Evolutionary conservation across 2,888 invertebrate species (phyloP).

Genomic region (Eubasilissa splendida): DNA sequence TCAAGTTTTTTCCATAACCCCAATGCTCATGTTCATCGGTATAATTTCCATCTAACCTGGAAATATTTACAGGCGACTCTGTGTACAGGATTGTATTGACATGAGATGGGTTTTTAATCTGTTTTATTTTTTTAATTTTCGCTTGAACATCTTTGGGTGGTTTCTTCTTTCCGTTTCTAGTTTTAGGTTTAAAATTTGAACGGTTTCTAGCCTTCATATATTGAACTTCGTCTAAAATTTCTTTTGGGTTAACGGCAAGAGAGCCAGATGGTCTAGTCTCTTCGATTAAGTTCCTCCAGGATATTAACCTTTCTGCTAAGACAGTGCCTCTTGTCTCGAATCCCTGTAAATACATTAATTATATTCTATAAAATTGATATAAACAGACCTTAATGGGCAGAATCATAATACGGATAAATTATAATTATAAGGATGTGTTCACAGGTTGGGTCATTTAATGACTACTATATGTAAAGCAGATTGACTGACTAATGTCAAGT

Average conservation of each 20-base stretch:
- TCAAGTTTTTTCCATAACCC: constrained; percentile 74
- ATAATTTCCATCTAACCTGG: constrained; percentile 60
- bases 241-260: constrained; percentile 82
- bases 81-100: constrained; percentile 59
- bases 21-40: constrained; percentile 69
- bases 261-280: constrained; percentile 80
- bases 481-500: no score
- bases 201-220: constrained; percentile 68
- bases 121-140: constrained; percentile 64
- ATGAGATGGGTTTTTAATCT: constrained; percentile 64
- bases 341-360: constrained; percentile 73
- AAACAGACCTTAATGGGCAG: no score
- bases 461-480: no score
- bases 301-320: constrained; percentile 83
- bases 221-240: constrained; percentile 72
- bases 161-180: constrained; percentile 62
- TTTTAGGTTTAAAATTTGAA: constrained; percentile 62
- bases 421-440: no score
- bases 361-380: no score
- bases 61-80: constrained; percentile 61
- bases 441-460: no score
- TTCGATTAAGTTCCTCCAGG: constrained; percentile 89
- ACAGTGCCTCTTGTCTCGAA: constrained; percentile 94
- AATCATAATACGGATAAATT: no score
- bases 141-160: constrained; percentile 62